Percentiles rank a stretch among this genome's conserved stretches.
Evolutionary conservation across 2,113 vertebrate species (phyloP).

Genomic region (Morone saxatilis): DNA sequence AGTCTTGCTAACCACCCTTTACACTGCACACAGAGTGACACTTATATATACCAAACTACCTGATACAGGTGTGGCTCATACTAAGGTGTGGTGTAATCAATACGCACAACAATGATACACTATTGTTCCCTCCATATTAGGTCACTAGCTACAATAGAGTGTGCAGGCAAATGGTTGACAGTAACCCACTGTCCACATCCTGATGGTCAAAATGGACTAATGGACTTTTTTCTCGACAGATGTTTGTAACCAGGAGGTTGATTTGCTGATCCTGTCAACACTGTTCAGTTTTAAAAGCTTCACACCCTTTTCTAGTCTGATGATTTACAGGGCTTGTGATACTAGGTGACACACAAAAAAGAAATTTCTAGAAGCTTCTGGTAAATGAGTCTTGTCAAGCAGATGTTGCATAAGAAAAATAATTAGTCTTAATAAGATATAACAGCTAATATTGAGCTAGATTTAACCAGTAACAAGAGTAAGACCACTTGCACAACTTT

Average conservation of each 20-base stretch:
- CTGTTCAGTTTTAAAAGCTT: constrained; percentile 30
- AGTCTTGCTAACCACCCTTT: background rate
- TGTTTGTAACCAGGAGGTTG: background rate
- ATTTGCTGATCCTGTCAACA: constrained; percentile 23
- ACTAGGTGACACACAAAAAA: background rate
- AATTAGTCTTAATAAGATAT: no score
- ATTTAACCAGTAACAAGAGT: no score
- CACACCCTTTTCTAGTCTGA: background rate
- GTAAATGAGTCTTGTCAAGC: no score
- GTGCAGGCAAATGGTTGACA: background rate
- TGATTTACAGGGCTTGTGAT: constrained; percentile 17
- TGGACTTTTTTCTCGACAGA: background rate
- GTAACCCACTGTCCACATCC: background rate
- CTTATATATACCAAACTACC: background rate
- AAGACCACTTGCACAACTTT: no score
- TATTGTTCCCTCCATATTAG: background rate
- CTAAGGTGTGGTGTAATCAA: background rate
- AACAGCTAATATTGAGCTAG: no score
- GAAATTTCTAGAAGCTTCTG: no score
- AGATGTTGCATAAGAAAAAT: no score
- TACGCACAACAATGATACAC: background rate
- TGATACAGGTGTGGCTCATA: background rate
- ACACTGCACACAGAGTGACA: background rate
- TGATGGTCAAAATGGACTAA: background rate
- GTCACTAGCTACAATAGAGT: background rate